Percentiles rank a stretch among this genome's conserved stretches.
phyloP scores from a whole-genome alignment of 2,888 invertebrate genomes.

The Helleia helle region DNA sequence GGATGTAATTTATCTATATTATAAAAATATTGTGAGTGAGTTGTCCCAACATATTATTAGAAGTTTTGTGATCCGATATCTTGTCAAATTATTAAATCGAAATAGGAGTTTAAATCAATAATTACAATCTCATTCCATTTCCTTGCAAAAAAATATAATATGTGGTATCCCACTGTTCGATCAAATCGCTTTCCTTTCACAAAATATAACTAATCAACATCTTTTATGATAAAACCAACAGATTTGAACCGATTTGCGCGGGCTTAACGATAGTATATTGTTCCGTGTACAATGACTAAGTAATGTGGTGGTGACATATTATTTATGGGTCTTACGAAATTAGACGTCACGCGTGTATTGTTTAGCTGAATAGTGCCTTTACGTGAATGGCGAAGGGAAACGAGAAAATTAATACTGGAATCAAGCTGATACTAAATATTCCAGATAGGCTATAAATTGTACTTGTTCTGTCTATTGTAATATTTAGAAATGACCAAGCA shows the following conservation, averaged over 20 bases:
- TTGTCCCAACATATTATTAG: no score
- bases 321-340: conserved; percentile 27
- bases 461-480: conserved; percentile 1
- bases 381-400: conserved; percentile 21
- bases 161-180: no score
- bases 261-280: conserved; percentile 22
- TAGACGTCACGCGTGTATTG: conserved; percentile 25
- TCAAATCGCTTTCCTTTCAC: conserved; percentile 6
- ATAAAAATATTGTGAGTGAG: no score
- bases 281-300: conserved; percentile 22
- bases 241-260: conserved; percentile 1
- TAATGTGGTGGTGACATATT: conserved; percentile 28
- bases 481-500: not conserved
- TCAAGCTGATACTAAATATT: conserved; percentile 1
- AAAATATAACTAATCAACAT: conserved; percentile 6
- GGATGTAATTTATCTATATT: no score
- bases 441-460: not conserved
- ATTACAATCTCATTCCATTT: no score
- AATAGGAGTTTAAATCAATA: no score
- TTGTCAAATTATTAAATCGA: no score
- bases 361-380: conserved; percentile 23
- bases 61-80: no score
- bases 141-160: no score
- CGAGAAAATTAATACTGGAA: conserved; percentile 19
- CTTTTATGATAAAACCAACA: conserved; percentile 3